These are phyloP conservation scores for Caenorhabditis angaria DNA, from an alignment of 2,888 invertebrate genomes.

Conservation along the genomic window DNA sequence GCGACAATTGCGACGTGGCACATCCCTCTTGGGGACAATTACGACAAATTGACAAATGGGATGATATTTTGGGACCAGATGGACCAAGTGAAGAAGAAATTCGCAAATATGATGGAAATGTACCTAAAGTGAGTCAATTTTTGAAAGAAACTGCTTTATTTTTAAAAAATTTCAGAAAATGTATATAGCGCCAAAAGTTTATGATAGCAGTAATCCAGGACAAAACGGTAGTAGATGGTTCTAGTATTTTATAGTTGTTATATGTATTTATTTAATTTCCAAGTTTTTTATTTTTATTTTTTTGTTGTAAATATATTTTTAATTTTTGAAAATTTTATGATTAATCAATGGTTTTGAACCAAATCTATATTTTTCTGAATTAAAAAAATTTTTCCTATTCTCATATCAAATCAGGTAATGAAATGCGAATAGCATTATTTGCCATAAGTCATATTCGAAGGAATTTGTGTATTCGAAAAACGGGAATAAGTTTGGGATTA, in stretches of 20 bases:
- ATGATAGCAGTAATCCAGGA: constrained; percentile 4
- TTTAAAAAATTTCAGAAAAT: constrained; percentile 28
- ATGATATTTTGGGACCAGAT: not conserved
- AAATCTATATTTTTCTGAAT: too few species aligned
- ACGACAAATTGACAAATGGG: not conserved
- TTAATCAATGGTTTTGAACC: not conserved
- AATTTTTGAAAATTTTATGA: not conserved
- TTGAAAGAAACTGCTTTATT: too few species aligned
- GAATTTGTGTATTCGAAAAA: not conserved
- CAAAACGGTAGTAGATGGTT: constrained; percentile 5
- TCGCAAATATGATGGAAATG: constrained; percentile 12
- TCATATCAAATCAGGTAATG: too few species aligned
- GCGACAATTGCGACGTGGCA: not conserved
- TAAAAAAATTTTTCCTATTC: too few species aligned
- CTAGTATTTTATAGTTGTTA: not conserved
- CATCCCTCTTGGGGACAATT: constrained; percentile 5
- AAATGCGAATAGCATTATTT: not conserved
- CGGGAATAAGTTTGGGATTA: not conserved
- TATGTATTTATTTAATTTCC: constrained; percentile 3
- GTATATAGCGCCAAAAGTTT: constrained; percentile 14
- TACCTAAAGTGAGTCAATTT: not conserved
- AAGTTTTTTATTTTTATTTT: not conserved
- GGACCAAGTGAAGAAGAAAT: constrained; percentile 3
- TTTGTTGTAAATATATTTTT: not conserved
- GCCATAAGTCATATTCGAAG: not conserved